These are phyloP conservation scores for Procambarus virginalis DNA, from an alignment of 1,140 invertebrate species.

Conservation along the genomic window DNA sequence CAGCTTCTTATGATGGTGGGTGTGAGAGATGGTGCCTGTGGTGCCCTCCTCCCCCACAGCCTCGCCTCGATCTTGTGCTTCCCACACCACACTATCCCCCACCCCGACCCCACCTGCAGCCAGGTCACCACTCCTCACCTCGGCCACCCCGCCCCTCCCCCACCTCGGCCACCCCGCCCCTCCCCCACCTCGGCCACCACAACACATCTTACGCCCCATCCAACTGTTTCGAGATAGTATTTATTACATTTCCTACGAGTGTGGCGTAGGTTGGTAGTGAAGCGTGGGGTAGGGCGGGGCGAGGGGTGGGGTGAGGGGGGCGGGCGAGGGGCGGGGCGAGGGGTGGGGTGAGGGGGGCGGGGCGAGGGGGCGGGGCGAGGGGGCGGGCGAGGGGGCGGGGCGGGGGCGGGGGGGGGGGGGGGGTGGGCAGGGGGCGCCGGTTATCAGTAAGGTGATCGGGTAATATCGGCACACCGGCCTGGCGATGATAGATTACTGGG, in stretches of 20 bases:
- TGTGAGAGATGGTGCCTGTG: not conserved
- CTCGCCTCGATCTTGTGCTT: slow-evolving; percentile 23
- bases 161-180: slow-evolving; percentile 12
- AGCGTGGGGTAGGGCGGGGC: not conserved
- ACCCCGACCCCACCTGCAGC: slow-evolving; percentile 11
- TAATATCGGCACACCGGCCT: slow-evolving; percentile 14
- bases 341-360: too few relatives aligned
- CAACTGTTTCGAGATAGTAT: slow-evolving; percentile 35
- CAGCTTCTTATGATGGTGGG: not conserved
- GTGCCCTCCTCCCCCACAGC: too few relatives aligned
- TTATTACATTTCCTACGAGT: not conserved
- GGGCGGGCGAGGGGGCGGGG: not conserved
- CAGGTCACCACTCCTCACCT: not conserved
- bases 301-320: not conserved
- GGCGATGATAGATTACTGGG: slow-evolving; percentile 27
- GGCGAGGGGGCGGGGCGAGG: too few relatives aligned
- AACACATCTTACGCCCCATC: slow-evolving; percentile 39
- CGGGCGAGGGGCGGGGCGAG: not conserved
- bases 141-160: not conserved
- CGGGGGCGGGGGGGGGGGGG: not conserved
- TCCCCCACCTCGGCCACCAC: slow-evolving; percentile 17
- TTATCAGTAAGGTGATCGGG: slow-evolving; percentile 33
- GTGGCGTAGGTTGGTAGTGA: not conserved
- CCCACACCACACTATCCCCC: slow-evolving; percentile 18
- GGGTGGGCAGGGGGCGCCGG: not conserved